phyloP scores from a whole-genome alignment of 2,888 invertebrate genomes.

The Clusia tigrina region DNA sequence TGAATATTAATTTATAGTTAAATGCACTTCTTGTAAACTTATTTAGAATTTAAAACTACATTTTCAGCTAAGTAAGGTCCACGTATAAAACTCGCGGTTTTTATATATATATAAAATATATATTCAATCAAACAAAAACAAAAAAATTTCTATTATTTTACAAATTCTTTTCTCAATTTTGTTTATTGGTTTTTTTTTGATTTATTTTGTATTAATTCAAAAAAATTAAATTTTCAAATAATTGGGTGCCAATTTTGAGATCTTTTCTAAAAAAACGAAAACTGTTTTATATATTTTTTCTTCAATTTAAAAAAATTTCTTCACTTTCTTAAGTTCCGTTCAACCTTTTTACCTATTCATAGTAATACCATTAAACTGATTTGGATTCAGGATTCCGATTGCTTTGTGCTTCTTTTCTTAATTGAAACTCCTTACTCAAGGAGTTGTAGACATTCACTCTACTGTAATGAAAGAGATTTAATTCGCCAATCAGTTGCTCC shows the following conservation, averaged over 20 bases:
- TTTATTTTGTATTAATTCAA: constrained; percentile 25
- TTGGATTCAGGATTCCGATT: constrained; percentile 11
- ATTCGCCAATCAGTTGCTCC: too few species aligned
- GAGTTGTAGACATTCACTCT: too few species aligned
- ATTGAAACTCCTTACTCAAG: constrained; percentile 10
- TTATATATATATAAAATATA: constrained; percentile 10
- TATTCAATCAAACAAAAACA: constrained; percentile 30
- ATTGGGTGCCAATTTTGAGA: constrained; percentile 60
- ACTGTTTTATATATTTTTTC: constrained; percentile 19
- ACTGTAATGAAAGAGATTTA: too few species aligned
- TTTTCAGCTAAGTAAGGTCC: background rate
- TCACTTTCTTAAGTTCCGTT: constrained; percentile 30
- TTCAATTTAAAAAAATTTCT: constrained; percentile 8
- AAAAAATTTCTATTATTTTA: too few species aligned
- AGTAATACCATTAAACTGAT: constrained; percentile 14
- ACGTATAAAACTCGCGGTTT: constrained; percentile 31
- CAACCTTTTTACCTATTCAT: background rate
- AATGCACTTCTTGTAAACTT: constrained; percentile 8
- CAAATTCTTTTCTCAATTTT: constrained; percentile 49
- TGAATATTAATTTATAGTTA: constrained; percentile 2
- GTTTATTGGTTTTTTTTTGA: constrained; percentile 29
- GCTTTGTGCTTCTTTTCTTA: background rate
- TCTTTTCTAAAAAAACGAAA: constrained; percentile 41
- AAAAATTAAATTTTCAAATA: constrained; percentile 19
- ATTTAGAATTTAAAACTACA: constrained; percentile 11